A percentile compares a stretch with the other conserved stretches of the same genome.
Evolutionary conservation across 2,113 vertebrate genomes (phyloP).

Genomic region (Lepidothrix coronata): DNA sequence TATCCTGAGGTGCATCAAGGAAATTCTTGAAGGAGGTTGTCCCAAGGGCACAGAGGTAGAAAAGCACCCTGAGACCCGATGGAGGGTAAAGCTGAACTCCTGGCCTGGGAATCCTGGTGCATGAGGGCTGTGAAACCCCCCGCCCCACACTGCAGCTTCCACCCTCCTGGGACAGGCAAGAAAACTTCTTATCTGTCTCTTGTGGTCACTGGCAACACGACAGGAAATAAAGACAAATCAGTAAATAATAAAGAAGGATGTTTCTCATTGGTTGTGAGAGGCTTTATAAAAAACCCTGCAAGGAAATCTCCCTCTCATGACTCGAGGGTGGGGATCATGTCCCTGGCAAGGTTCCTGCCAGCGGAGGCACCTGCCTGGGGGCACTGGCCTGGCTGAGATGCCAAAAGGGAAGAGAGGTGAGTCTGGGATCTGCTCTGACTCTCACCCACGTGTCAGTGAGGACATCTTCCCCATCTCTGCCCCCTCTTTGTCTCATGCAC

Average conservation of each 20-base stretch:
- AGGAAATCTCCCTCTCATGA: not conserved
- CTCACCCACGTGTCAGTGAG: rapidly evolving
- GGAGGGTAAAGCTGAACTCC: not conserved
- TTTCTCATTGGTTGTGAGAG: not conserved
- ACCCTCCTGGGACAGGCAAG: rapidly evolving
- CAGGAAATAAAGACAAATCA: not conserved
- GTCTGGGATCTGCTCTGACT: not conserved
- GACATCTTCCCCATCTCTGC: not conserved
- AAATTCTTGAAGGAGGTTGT: not conserved
- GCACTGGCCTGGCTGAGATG: not conserved
- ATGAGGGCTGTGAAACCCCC: rapidly evolving
- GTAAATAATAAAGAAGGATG: not conserved
- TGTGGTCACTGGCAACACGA: not conserved
- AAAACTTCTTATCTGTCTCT: not conserved
- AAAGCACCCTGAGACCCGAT: not conserved
- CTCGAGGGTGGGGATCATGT: rapidly evolving
- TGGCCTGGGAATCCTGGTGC: not conserved
- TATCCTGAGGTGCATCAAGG: slow-evolving; percentile 22
- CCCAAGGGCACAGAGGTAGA: not conserved
- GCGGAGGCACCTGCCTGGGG: not conserved
- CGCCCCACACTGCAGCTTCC: not conserved
- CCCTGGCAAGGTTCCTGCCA: not conserved
- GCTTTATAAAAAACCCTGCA: not conserved
- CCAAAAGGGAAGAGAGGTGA: not conserved
- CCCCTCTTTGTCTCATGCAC: not conserved